These are phyloP conservation scores for Betta splendens DNA, from an alignment of 2,797 vertebrate species.

Conservation along the genomic window DNA sequence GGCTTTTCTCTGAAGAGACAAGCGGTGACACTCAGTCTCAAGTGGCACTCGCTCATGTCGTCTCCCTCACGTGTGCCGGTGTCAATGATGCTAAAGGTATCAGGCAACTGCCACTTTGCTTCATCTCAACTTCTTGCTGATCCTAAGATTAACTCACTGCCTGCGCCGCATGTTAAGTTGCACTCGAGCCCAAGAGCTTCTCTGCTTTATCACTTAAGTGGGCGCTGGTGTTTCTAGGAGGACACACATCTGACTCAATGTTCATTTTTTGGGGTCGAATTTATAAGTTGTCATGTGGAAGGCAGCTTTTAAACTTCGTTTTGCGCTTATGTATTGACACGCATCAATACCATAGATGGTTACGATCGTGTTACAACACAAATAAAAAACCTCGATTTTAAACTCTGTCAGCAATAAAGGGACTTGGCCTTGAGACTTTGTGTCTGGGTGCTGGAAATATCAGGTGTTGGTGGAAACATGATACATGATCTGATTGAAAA, in stretches of 20 bases:
- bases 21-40: conserved; percentile 51
- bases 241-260: no score
- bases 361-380: background rate
- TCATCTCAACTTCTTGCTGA: conserved; percentile 37
- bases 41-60: conserved; percentile 51
- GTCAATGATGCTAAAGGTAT: conserved; percentile 45
- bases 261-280: background rate
- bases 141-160: conserved; percentile 40
- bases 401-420: background rate
- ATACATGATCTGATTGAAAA: conserved; percentile 11
- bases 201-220: conserved; percentile 32
- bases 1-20: conserved; percentile 66
- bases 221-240: conserved; percentile 19
- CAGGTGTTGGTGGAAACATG: conserved; percentile 22
- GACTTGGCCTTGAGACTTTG: conserved; percentile 7
- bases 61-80: conserved; percentile 38
- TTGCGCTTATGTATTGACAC: no score
- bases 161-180: conserved; percentile 36
- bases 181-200: conserved; percentile 31
- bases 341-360: background rate
- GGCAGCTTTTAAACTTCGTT: no score
- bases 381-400: background rate
- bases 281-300: no score
- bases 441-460: conserved; percentile 29
- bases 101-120: conserved; percentile 36